Evolutionary conservation across 1,140 invertebrate species (phyloP).

Genomic region (Gonioctena quinquepunctata): DNA sequence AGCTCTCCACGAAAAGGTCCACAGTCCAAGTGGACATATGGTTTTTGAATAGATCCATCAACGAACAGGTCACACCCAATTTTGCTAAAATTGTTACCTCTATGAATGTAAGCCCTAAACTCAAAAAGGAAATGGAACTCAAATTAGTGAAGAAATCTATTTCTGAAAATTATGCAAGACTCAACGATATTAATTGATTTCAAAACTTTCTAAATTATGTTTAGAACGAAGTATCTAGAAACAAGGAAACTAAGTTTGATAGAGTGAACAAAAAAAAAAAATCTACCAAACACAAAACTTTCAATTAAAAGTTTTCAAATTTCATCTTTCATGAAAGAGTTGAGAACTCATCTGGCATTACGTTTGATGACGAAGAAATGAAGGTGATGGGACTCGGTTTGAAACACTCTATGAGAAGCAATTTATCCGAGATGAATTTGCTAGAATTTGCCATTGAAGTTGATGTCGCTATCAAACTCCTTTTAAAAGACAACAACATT

Average conservation of each 20-base stretch:
- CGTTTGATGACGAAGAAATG: background rate
- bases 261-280: too few relatives aligned
- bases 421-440: background rate
- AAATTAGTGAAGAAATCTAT: too few relatives aligned
- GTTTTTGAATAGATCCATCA: background rate
- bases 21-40: background rate
- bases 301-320: background rate
- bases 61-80: background rate
- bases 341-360: background rate
- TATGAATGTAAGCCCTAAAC: too few relatives aligned
- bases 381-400: background rate
- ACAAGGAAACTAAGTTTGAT: too few relatives aligned
- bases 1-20: too few relatives aligned
- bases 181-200: too few relatives aligned
- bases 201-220: too few relatives aligned
- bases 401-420: background rate
- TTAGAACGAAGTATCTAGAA: too few relatives aligned
- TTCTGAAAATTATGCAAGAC: too few relatives aligned
- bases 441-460: background rate
- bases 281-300: background rate
- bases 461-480: background rate
- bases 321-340: too few relatives aligned
- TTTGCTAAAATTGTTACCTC: background rate
- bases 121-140: too few relatives aligned
- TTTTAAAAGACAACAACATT: background rate